Evolutionary conservation across 2,888 invertebrate genomes (phyloP).

Genomic region (Machimus rusticus): DNA sequence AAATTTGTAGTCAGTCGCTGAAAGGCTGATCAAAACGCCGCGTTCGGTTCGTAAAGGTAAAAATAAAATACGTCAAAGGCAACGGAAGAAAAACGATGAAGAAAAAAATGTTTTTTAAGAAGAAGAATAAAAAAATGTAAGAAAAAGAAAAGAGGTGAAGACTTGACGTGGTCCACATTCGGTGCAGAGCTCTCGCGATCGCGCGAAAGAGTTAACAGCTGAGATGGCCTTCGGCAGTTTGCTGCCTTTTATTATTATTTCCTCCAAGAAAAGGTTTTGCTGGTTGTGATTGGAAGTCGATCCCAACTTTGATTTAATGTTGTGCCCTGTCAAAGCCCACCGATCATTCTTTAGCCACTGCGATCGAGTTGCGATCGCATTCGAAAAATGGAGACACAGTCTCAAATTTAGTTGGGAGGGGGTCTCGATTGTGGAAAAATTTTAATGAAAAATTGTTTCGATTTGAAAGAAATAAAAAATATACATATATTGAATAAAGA

Average conservation of each 20-base stretch:
- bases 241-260: constrained; percentile 29
- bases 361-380: not conserved
- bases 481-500: not conserved
- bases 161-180: constrained; percentile 37
- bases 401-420: not conserved
- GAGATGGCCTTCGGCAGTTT: constrained; percentile 25
- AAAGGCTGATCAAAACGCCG: constrained; percentile 37
- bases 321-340: constrained; percentile 20
- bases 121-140: constrained; percentile 2
- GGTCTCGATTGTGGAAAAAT: not conserved
- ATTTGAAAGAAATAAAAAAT: no score
- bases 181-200: not conserved
- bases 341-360: not conserved
- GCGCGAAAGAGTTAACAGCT: constrained; percentile 17
- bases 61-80: not conserved
- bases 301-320: not conserved
- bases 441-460: not conserved
- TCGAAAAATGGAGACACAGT: constrained; percentile 21
- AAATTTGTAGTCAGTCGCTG: constrained; percentile 35
- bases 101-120: not conserved
- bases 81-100: not conserved
- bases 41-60: not conserved
- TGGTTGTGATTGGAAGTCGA: constrained; percentile 39
- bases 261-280: constrained; percentile 19
- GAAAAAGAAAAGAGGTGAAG: constrained; percentile 6